Evolutionary conservation across 2,888 invertebrate genomes (phyloP).

Genomic region (Nemapogon koenigi): DNA sequence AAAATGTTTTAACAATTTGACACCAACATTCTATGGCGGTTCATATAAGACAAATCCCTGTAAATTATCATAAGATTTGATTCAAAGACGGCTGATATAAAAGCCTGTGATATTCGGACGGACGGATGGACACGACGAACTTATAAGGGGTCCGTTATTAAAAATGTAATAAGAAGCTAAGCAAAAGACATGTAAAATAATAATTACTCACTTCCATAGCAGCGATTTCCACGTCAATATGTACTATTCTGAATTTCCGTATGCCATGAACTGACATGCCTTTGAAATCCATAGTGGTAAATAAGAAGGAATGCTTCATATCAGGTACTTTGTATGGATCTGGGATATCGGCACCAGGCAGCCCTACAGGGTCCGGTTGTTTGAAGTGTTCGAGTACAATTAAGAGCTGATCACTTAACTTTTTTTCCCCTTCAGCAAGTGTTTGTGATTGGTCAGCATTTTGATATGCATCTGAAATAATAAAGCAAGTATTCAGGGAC

Average conservation of each 20-base stretch:
- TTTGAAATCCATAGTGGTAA: conserved; percentile 73
- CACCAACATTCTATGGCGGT: too few species aligned
- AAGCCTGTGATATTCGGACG: too few species aligned
- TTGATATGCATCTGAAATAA: conserved; percentile 9
- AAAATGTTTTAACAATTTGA: too few species aligned
- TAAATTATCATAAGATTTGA: too few species aligned
- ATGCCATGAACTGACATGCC: conserved; percentile 77
- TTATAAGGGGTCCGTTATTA: not conserved
- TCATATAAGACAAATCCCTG: too few species aligned
- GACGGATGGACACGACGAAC: too few species aligned
- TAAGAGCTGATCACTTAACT: conserved; percentile 74
- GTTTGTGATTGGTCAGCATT: conserved; percentile 13
- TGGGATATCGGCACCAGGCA: conserved; percentile 80
- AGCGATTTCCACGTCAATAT: conserved; percentile 74
- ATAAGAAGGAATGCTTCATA: conserved; percentile 72
- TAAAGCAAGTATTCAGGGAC: too few species aligned
- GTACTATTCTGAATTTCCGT: conserved; percentile 77
- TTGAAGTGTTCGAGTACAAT: conserved; percentile 80
- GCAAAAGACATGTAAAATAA: not conserved
- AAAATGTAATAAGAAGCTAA: not conserved
- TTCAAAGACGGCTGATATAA: too few species aligned
- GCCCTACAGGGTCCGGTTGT: conserved; percentile 77
- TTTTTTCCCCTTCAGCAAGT: conserved; percentile 62
- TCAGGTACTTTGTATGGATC: conserved; percentile 84
- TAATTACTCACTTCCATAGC: conserved; percentile 69